Conservation (phyloP, 2,113 vertebrate species). For the Egretta garzetta region DNA sequence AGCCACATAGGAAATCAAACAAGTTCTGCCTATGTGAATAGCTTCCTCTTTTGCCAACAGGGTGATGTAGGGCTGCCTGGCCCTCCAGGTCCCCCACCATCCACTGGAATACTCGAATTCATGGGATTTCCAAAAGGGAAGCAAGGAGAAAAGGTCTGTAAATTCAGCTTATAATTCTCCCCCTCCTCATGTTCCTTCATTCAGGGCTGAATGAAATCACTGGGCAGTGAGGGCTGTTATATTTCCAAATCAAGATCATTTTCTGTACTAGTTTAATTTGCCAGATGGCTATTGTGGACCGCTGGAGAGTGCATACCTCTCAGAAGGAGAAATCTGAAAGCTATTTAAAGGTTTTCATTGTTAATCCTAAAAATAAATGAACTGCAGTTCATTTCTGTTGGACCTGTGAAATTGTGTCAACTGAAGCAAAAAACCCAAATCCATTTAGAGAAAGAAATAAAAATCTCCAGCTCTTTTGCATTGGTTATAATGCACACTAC, state of each 20-base stretch:
- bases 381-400: not conserved
- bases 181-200: not conserved
- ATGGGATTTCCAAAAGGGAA: conserved; percentile 89
- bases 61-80: conserved; percentile 87
- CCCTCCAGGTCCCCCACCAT: conserved; percentile 83
- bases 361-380: conserved; percentile 12
- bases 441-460: not conserved
- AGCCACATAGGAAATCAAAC: not conserved
- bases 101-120: conserved; percentile 85
- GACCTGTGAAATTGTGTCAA: not conserved
- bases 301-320: not conserved
- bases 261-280: not conserved
- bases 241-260: not conserved
- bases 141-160: conserved; percentile 87
- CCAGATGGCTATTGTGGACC: not conserved
- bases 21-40: not conserved
- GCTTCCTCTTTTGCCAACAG: conserved; percentile 67
- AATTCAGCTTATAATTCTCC: not conserved
- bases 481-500: not conserved
- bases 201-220: not conserved
- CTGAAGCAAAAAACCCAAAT: not conserved
- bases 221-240: not conserved
- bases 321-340: not conserved
- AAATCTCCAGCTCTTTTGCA: not conserved
- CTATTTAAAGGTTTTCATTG: not conserved